Percentiles rank a stretch among this genome's conserved stretches.
phyloP scores from a whole-genome alignment of 2,888 invertebrate species.

The Dryococelus australis region DNA sequence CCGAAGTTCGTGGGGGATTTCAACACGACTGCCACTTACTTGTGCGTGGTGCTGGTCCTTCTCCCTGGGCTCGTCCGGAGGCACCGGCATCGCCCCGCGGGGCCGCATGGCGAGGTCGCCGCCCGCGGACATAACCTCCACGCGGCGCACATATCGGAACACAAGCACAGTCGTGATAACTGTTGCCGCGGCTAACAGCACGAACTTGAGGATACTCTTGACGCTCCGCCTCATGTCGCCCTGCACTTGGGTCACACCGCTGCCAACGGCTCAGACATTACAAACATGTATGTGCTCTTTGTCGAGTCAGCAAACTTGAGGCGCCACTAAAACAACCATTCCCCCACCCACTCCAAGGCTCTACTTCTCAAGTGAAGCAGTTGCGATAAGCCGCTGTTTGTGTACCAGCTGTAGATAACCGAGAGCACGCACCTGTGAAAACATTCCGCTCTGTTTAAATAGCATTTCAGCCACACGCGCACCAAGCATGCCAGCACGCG shows the following conservation, averaged over 20 bases:
- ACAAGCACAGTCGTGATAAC: slow-evolving; percentile 47
- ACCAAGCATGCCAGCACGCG: too few relatives aligned
- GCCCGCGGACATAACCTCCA: slow-evolving; percentile 34
- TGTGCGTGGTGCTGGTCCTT: background rate
- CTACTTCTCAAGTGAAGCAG: background rate
- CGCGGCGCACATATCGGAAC: slow-evolving; percentile 47
- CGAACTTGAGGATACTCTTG: slow-evolving; percentile 49
- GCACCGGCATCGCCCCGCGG: slow-evolving; percentile 37
- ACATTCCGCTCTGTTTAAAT: background rate
- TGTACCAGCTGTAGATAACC: background rate
- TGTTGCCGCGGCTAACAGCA: slow-evolving; percentile 46
- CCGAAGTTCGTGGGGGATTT: too few relatives aligned
- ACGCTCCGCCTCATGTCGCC: slow-evolving; percentile 48
- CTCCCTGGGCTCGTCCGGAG: slow-evolving; percentile 31
- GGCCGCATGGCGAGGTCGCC: slow-evolving; percentile 26
- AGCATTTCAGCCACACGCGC: background rate
- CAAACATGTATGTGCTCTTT: background rate
- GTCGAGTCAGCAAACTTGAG: background rate
- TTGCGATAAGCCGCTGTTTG: background rate
- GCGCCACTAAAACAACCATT: too few relatives aligned
- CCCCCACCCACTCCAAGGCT: too few relatives aligned
- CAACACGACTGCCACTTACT: too few relatives aligned
- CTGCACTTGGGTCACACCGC: background rate
- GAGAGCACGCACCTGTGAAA: background rate
- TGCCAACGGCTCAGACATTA: background rate